Evolutionary conservation across 2,113 vertebrate genomes (phyloP).

Genomic region (Gopherus flavomarginatus): DNA sequence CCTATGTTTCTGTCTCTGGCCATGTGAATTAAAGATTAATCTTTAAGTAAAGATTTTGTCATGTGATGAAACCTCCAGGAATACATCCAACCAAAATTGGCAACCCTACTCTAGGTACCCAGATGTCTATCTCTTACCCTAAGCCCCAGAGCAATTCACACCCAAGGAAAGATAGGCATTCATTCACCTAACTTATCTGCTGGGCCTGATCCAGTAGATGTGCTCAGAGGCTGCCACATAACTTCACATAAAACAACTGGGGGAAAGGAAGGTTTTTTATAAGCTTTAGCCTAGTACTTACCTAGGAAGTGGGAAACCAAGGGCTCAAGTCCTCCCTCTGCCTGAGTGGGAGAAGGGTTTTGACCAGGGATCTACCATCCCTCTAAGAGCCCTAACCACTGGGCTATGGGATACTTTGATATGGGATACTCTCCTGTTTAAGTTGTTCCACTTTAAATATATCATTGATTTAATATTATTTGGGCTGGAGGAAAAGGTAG

Average conservation of each 20-base stretch:
- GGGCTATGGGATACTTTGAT: background rate
- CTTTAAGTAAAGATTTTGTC: background rate
- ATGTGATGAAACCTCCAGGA: background rate
- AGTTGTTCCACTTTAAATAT: background rate
- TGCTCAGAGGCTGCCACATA: background rate
- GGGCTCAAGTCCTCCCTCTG: background rate
- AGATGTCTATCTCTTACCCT: background rate
- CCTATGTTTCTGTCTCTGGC: background rate
- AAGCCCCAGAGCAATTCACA: background rate
- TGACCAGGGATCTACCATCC: background rate
- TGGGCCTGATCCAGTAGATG: background rate
- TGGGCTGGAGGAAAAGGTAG: background rate
- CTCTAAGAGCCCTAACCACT: background rate
- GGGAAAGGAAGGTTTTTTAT: background rate
- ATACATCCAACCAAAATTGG: background rate
- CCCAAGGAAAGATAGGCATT: background rate
- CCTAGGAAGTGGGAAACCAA: background rate
- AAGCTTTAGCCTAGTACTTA: background rate
- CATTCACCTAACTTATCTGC: background rate
- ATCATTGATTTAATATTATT: background rate
- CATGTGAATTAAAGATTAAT: background rate
- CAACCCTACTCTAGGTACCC: background rate
- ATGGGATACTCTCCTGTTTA: background rate
- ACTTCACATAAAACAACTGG: background rate
- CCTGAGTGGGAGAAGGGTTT: background rate